Evolutionary conservation across 2,797 vertebrate genomes (phyloP).

Genomic region (Aphelocoma californica): DNA sequence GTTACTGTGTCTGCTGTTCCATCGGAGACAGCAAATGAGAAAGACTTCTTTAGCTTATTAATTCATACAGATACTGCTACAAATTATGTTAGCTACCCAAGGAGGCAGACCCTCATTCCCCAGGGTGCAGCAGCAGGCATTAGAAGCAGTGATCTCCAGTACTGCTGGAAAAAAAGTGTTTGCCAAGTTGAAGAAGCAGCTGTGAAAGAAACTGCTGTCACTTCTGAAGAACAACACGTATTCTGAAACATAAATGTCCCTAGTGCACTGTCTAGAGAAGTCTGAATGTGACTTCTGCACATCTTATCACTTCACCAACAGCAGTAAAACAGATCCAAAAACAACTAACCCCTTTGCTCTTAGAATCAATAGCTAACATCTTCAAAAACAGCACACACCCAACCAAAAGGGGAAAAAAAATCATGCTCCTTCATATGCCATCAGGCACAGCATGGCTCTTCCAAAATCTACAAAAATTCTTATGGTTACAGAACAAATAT

Average conservation of each 20-base stretch:
- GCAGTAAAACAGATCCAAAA: neutral
- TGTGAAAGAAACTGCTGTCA: neutral
- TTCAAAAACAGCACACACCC: neutral
- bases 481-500: neutral
- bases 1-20: neutral
- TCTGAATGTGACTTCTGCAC: neutral
- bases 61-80: neutral
- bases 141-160: neutral
- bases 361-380: neutral
- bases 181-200: neutral
- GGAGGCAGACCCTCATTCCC: neutral
- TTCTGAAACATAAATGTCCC: neutral
- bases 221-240: neutral
- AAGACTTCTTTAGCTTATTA: neutral
- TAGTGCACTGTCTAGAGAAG: neutral
- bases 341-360: neutral
- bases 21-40: neutral
- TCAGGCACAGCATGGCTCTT: neutral
- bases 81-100: neutral
- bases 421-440: neutral
- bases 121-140: neutral
- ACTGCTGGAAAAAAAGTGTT: neutral
- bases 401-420: neutral
- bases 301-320: neutral
- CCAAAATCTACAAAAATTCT: neutral